Conservation (phyloP, 2,797 vertebrate genomes). For the Botia kubotai region DNA sequence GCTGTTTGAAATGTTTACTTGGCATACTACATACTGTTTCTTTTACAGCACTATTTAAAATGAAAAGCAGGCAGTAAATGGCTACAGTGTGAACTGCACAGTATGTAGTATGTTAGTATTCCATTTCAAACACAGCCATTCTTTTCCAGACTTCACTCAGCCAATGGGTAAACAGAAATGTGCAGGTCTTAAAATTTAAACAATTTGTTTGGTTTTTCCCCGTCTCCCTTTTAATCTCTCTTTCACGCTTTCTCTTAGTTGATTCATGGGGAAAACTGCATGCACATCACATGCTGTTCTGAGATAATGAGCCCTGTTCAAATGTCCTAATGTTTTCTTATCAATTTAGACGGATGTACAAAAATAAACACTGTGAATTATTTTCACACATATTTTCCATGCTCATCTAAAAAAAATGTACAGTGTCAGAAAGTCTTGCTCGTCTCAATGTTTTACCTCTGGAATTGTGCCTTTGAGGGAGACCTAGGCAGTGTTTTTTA, state of each 20-base stretch:
- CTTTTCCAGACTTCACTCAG: neutral
- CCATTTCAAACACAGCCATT: neutral
- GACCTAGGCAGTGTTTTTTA: conserved; percentile 33
- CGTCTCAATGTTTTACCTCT: conserved; percentile 24
- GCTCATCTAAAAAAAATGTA: neutral
- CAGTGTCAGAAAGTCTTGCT: neutral
- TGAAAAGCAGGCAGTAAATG: no score
- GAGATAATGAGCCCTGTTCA: conserved; percentile 29
- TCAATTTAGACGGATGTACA: conserved; percentile 14
- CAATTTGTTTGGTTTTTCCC: neutral
- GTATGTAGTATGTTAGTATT: no score
- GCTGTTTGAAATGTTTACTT: neutral
- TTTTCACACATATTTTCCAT: conserved; percentile 25
- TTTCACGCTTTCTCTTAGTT: conserved; percentile 10
- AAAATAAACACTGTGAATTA: conserved; percentile 39
- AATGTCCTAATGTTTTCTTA: conserved; percentile 33
- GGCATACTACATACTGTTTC: no score
- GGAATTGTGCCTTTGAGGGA: conserved; percentile 44
- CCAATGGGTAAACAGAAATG: conserved; percentile 1
- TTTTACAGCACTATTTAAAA: no score
- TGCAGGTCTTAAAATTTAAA: neutral
- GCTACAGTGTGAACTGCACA: no score
- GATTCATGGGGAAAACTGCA: conserved; percentile 34
- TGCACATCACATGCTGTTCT: conserved; percentile 27
- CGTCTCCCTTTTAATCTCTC: neutral